Percentiles rank a stretch among this genome's conserved stretches.
Conservation (phyloP, 2,888 invertebrate species). For the Eutolmus rufibarbis region DNA sequence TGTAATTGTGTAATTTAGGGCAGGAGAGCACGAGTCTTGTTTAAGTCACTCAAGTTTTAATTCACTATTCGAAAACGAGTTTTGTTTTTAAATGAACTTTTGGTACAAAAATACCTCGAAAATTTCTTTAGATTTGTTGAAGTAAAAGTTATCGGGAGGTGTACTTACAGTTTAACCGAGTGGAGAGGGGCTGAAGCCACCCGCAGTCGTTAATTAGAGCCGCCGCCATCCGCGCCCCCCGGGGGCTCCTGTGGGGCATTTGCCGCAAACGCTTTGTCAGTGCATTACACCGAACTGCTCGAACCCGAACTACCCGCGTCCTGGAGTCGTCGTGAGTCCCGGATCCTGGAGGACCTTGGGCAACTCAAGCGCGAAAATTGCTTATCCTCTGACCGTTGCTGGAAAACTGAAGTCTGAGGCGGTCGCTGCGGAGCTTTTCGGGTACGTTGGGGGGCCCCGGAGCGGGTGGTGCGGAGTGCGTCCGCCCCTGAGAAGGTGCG, state of each 20-base stretch:
- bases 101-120: background rate
- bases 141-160: background rate
- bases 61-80: background rate
- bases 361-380: slow-evolving; percentile 45
- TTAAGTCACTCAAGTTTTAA: background rate
- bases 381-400: slow-evolving; percentile 49
- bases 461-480: background rate
- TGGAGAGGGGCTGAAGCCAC: background rate
- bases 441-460: slow-evolving; percentile 24
- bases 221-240: background rate
- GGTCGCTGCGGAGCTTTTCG: slow-evolving; percentile 50
- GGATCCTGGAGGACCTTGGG: background rate
- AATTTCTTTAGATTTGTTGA: background rate
- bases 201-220: background rate
- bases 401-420: slow-evolving; percentile 49
- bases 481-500: background rate
- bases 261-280: background rate
- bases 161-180: background rate
- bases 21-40: background rate
- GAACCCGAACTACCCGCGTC: background rate
- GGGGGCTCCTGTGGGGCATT: too few relatives aligned
- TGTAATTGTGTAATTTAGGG: background rate
- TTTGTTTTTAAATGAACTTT: background rate
- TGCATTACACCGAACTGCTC: slow-evolving; percentile 21
- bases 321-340: slow-evolving; percentile 13